phyloP scores from a whole-genome alignment of 1,140 invertebrate genomes.

The Drosophila melanica region DNA sequence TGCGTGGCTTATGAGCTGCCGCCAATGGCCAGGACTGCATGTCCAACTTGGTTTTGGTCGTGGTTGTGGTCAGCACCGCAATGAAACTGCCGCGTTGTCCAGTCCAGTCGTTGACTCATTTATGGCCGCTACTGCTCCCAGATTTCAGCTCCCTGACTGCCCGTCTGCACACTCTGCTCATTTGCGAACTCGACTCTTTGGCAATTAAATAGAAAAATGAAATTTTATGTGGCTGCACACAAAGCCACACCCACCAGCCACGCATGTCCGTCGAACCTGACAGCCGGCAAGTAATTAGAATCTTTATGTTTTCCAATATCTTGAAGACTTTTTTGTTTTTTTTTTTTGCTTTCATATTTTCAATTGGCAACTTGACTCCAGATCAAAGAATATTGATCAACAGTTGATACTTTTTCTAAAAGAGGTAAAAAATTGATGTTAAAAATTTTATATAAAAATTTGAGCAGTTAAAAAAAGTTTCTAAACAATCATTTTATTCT shows the following conservation, averaged over 20 bases:
- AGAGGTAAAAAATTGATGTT: background rate
- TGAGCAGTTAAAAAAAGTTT: too few relatives aligned
- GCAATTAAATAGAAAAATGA: conserved; percentile 78
- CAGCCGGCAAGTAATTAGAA: conserved; percentile 56
- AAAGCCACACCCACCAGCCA: conserved; percentile 27
- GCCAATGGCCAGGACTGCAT: conserved; percentile 30
- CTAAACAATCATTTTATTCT: too few relatives aligned
- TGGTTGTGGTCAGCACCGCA: conserved; percentile 38
- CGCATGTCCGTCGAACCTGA: background rate
- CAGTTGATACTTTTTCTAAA: background rate
- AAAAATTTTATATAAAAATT: too few relatives aligned
- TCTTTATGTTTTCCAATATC: conserved; percentile 13
- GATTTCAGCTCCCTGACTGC: background rate
- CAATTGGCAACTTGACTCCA: background rate
- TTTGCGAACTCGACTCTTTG: conserved; percentile 49
- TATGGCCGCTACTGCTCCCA: conserved; percentile 58
- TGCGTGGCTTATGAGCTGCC: conserved; percentile 58
- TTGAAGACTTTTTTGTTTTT: conserved; percentile 18
- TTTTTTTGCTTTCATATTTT: background rate
- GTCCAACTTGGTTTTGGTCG: conserved; percentile 6
- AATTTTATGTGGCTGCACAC: conserved; percentile 64
- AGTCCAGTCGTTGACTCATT: conserved; percentile 75
- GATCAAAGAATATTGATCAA: conserved; percentile 11
- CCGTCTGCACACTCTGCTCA: conserved; percentile 44
- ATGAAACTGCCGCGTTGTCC: conserved; percentile 5